A percentile compares a stretch with the other conserved stretches of the same genome.
Evolutionary conservation across 1,140 invertebrate species (phyloP).

Genomic region (Penaeus chinensis): DNA sequence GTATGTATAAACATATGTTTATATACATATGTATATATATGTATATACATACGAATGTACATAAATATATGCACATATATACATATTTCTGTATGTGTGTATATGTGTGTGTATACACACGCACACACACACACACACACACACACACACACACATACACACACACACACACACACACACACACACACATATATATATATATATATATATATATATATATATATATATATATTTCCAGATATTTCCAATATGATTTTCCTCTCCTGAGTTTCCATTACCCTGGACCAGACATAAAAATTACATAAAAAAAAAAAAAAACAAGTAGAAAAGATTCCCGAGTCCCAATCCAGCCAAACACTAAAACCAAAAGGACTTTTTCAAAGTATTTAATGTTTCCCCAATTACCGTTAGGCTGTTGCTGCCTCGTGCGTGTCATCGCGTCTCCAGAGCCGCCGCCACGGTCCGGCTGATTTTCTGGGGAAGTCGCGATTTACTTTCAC

Average conservation of each 20-base stretch:
- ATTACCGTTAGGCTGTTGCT: too few species aligned
- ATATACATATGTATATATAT: neutral
- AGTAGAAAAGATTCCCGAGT: neutral
- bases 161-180: neutral
- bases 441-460: too few species aligned
- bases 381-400: too few species aligned
- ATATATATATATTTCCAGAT: neutral
- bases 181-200: conserved; percentile 16
- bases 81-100: neutral
- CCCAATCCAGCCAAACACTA: too few species aligned
- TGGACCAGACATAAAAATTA: too few species aligned
- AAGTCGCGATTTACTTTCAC: too few species aligned
- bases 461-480: too few species aligned
- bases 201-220: conserved; percentile 22
- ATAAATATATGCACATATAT: neutral
- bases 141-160: neutral
- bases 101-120: neutral
- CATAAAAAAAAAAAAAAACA: neutral
- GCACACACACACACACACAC: neutral
- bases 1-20: neutral
- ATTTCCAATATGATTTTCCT: too few species aligned
- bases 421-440: too few species aligned
- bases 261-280: too few species aligned
- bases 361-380: too few species aligned
- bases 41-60: neutral